Evolutionary conservation across 2,113 vertebrate species (phyloP).

Genomic region (Rostratula benghalensis): DNA sequence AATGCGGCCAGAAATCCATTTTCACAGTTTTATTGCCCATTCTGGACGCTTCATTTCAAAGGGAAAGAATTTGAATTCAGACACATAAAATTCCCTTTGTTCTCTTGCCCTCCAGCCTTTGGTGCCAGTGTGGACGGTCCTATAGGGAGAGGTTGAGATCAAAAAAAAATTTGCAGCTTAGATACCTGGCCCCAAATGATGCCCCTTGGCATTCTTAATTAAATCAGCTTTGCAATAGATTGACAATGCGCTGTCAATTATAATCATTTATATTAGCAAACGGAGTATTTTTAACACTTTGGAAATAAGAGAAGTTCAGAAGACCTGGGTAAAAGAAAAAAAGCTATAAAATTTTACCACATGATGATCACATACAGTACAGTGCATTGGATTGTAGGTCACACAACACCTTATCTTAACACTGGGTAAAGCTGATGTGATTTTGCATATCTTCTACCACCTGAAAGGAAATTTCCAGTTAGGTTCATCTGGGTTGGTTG

Average conservation of each 20-base stretch:
- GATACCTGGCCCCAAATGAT: conserved; percentile 90
- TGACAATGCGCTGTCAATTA: conserved; percentile 91
- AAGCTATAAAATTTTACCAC: neutral
- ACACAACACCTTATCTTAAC: conserved; percentile 22
- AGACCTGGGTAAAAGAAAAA: neutral
- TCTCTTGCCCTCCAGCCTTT: conserved; percentile 93
- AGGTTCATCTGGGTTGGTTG: neutral
- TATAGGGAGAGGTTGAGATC: conserved; percentile 86
- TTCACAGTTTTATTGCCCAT: conserved; percentile 92
- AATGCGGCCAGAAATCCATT: conserved; percentile 95
- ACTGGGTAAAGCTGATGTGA: neutral
- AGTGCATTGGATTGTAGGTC: neutral
- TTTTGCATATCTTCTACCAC: conserved; percentile 1
- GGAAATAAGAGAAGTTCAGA: conserved; percentile 53
- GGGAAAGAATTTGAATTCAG: conserved; percentile 87
- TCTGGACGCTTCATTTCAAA: conserved; percentile 89
- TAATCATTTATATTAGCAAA: conserved; percentile 88
- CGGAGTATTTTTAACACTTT: conserved; percentile 77
- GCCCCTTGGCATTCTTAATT: conserved; percentile 92
- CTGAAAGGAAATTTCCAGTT: neutral
- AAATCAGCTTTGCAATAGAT: conserved; percentile 84
- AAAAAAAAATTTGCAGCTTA: conserved; percentile 80
- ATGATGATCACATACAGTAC: conserved; percentile 15
- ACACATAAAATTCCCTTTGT: conserved; percentile 89
- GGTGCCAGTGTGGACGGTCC: conserved; percentile 86